These are phyloP conservation scores for Sturmia bella DNA, from an alignment of 2,888 invertebrate genomes.

Conservation along the genomic window DNA sequence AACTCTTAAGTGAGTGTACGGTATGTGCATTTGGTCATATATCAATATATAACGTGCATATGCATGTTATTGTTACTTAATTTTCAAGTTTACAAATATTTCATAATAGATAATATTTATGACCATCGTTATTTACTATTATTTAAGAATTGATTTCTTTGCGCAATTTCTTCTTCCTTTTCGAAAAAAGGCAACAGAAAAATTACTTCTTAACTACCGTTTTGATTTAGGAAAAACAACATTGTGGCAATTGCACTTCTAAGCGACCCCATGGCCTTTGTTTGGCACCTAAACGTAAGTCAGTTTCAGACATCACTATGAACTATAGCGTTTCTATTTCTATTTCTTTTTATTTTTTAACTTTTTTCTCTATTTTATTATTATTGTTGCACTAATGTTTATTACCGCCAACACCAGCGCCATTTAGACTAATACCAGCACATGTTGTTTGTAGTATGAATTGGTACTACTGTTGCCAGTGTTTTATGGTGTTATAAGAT, in stretches of 20 bases:
- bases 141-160: constrained; percentile 68
- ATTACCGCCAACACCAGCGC: constrained; percentile 58
- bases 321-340: constrained; percentile 43
- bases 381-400: constrained; percentile 62
- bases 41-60: no score
- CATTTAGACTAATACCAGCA: constrained; percentile 40
- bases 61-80: neutral
- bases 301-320: constrained; percentile 64
- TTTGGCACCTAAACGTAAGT: constrained; percentile 74
- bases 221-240: constrained; percentile 49
- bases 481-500: constrained; percentile 60
- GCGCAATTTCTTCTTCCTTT: constrained; percentile 68
- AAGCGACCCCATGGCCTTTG: constrained; percentile 79
- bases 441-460: constrained; percentile 27
- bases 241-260: constrained; percentile 75
- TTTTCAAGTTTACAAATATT: constrained; percentile 70
- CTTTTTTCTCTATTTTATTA: constrained; percentile 33
- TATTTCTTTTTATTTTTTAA: constrained; percentile 11
- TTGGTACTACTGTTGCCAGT: constrained; percentile 38
- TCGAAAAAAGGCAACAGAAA: constrained; percentile 43
- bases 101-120: constrained; percentile 72
- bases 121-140: constrained; percentile 71
- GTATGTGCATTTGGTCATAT: no score
- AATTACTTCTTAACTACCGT: constrained; percentile 51
- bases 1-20: no score